These are phyloP conservation scores for Gymnocephalus cernua DNA, from an alignment of 2,113 vertebrate species.

Conservation along the genomic window DNA sequence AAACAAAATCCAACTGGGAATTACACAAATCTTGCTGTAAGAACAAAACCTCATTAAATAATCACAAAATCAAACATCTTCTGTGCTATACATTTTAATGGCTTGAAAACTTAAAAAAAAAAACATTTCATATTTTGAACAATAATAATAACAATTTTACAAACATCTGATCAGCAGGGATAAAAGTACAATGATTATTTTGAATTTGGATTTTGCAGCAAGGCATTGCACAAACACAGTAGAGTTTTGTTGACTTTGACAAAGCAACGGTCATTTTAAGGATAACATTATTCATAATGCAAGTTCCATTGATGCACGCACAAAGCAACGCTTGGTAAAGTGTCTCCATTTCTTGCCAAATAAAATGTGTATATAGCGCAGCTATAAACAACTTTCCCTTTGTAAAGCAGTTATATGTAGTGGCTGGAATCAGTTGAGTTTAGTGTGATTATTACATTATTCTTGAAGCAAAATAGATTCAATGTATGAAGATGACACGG, in stretches of 20 bases:
- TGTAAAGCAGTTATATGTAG: slow-evolving; percentile 44
- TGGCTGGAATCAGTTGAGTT: slow-evolving; percentile 27
- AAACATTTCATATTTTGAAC: slow-evolving; percentile 25
- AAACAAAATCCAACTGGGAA: background rate
- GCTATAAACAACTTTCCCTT: slow-evolving; percentile 21
- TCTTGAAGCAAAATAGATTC: background rate
- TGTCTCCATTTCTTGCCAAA: slow-evolving; percentile 14
- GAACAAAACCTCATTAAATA: background rate
- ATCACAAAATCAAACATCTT: background rate
- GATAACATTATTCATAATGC: slow-evolving; percentile 1
- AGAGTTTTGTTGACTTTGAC: slow-evolving; percentile 30
- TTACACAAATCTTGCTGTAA: background rate
- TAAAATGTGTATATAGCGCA: slow-evolving; percentile 8
- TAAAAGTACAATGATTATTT: slow-evolving; percentile 17
- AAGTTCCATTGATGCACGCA: slow-evolving; percentile 25
- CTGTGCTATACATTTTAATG: slow-evolving; percentile 58
- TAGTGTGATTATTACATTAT: slow-evolving; percentile 48
- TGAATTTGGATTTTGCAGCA: slow-evolving; percentile 31
- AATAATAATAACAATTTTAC: slow-evolving; percentile 25
- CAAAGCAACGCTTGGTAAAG: background rate
- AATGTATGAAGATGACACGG: background rate
- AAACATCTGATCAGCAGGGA: slow-evolving; percentile 26
- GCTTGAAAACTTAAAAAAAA: slow-evolving; percentile 49
- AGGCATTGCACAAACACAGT: slow-evolving; percentile 53
- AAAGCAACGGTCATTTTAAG: slow-evolving; percentile 7